Conservation (phyloP, 2,888 invertebrate genomes). For the Zygogramma bicolorata region DNA sequence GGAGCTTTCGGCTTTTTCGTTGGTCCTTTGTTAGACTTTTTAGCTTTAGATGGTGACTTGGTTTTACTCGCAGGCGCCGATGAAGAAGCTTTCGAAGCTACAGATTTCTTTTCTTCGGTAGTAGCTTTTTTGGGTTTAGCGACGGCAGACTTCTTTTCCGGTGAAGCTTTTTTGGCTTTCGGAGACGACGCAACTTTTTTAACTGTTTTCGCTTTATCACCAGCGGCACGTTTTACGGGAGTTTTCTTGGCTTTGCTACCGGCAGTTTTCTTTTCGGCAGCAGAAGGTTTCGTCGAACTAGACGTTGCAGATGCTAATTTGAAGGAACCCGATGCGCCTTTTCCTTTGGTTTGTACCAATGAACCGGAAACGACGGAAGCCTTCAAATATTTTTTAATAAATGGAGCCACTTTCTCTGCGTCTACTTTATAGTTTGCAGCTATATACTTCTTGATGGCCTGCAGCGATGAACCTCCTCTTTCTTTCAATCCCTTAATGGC, state of each 20-base stretch:
- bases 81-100: neutral
- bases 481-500: slow-evolving; percentile 65
- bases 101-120: slow-evolving; percentile 13
- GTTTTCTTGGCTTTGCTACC: neutral
- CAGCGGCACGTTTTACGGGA: neutral
- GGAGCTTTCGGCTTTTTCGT: slow-evolving; percentile 34
- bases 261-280: slow-evolving; percentile 4
- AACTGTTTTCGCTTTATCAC: neutral
- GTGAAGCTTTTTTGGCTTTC: neutral
- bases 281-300: slow-evolving; percentile 48
- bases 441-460: slow-evolving; percentile 76
- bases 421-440: slow-evolving; percentile 72
- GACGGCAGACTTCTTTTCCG: slow-evolving; percentile 8
- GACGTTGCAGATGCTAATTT: slow-evolving; percentile 57
- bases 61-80: slow-evolving; percentile 8
- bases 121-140: neutral
- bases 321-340: slow-evolving; percentile 69
- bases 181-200: neutral
- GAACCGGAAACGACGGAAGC: slow-evolving; percentile 70
- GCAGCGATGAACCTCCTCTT: slow-evolving; percentile 71
- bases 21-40: slow-evolving; percentile 30
- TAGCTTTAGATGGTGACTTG: slow-evolving; percentile 24
- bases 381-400: slow-evolving; percentile 73
- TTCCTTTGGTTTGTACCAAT: slow-evolving; percentile 70
- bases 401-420: slow-evolving; percentile 69